These are phyloP conservation scores for Nudaria mundana DNA, from an alignment of 2,888 invertebrate species.

Conservation along the genomic window DNA sequence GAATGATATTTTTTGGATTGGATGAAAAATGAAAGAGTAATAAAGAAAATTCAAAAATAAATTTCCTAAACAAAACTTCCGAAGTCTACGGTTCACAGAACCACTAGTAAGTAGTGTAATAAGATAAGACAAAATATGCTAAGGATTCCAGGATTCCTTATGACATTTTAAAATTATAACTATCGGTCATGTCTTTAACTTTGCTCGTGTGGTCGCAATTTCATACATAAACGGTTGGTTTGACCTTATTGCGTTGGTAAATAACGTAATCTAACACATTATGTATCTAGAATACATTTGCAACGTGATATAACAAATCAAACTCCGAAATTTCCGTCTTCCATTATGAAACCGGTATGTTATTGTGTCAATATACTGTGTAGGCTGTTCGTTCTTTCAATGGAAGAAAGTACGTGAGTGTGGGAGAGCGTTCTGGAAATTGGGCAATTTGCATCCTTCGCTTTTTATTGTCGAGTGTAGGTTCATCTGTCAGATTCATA, in stretches of 20 bases:
- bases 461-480: slow-evolving; percentile 13
- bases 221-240: neutral
- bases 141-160: no score
- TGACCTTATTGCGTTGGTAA: slow-evolving; percentile 6
- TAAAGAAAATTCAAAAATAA: no score
- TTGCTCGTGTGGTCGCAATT: no score
- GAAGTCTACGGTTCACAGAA: no score
- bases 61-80: no score
- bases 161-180: no score
- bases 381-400: slow-evolving; percentile 67
- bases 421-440: slow-evolving; percentile 44
- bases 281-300: slow-evolving; percentile 34
- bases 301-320: slow-evolving; percentile 59
- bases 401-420: slow-evolving; percentile 64
- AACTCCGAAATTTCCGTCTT: slow-evolving; percentile 60
- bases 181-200: no score
- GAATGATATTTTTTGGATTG: no score
- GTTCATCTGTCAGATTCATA: slow-evolving; percentile 13
- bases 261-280: slow-evolving; percentile 38
- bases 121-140: no score
- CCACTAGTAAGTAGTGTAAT: no score
- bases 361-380: slow-evolving; percentile 65
- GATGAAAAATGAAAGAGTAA: no score
- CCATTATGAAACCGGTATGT: slow-evolving; percentile 68
- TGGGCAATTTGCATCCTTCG: slow-evolving; percentile 47